Conservation (phyloP, 2,888 invertebrate species). For the Phytoseiulus persimilis region DNA sequence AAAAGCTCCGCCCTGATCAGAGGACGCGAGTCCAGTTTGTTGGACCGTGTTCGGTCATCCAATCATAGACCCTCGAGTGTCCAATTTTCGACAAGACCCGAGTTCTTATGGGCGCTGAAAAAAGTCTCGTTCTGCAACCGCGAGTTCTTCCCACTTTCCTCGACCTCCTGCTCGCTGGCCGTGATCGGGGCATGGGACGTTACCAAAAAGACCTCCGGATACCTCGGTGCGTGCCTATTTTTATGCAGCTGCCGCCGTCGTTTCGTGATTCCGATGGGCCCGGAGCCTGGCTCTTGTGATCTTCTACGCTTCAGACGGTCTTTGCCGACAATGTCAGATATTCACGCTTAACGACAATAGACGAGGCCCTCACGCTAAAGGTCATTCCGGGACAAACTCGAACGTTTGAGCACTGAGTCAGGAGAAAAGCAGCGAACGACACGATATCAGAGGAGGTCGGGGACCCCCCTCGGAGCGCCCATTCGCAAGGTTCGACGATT, state of each 20-base stretch:
- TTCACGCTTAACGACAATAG: neutral
- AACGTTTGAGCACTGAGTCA: neutral
- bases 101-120: neutral
- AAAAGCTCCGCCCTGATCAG: neutral
- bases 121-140: neutral
- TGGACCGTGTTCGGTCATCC: neutral
- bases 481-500: neutral
- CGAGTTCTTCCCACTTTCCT: neutral
- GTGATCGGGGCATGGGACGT: too few relatives aligned
- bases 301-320: neutral
- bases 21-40: neutral
- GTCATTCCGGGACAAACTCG: neutral
- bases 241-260: too few relatives aligned
- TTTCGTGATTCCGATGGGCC: too few relatives aligned
- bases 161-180: too few relatives aligned
- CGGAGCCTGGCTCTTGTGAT: too few relatives aligned
- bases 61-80: neutral
- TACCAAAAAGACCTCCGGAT: too few relatives aligned
- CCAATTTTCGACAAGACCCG: neutral
- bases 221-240: too few relatives aligned
- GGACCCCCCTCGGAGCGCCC: neutral
- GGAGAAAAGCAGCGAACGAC: neutral
- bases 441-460: neutral
- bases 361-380: neutral
- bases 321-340: neutral